These are phyloP conservation scores for Zygothrica quintamaculata DNA, from an alignment of 2,888 invertebrate genomes.

Conservation along the genomic window DNA sequence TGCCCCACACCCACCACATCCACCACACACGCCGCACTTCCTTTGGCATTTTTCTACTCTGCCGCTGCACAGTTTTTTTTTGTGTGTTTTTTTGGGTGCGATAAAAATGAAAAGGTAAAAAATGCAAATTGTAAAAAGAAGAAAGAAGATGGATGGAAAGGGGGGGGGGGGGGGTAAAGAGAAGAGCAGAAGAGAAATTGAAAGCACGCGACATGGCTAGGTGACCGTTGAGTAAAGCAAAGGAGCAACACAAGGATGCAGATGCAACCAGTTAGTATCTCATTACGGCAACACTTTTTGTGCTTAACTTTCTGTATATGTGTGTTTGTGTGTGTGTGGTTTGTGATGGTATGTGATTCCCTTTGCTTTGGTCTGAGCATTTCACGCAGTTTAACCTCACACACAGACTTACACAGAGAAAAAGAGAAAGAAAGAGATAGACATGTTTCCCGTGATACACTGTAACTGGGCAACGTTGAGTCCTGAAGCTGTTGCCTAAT, in stretches of 20 bases:
- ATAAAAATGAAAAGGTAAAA: constrained; percentile 64
- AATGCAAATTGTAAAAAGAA: constrained; percentile 64
- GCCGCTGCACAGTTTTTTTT: constrained; percentile 12
- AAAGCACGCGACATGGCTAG: constrained; percentile 16
- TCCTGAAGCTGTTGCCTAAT: constrained; percentile 36
- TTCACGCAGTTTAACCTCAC: constrained; percentile 60
- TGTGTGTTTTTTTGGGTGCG: constrained; percentile 38
- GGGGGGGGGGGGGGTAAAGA: too few relatives aligned
- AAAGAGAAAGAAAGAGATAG: too few relatives aligned
- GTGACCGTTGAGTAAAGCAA: constrained; percentile 25
- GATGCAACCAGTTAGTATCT: constrained; percentile 64
- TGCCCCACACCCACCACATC: constrained; percentile 6
- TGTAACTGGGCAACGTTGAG: too few relatives aligned
- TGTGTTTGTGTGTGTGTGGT: too few relatives aligned
- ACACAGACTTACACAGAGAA: too few relatives aligned
- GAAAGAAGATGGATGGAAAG: too few relatives aligned
- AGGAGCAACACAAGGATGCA: constrained; percentile 31
- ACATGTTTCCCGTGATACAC: neutral
- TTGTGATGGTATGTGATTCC: too few relatives aligned
- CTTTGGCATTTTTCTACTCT: too few relatives aligned
- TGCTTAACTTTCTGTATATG: neutral
- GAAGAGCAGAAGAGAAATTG: constrained; percentile 26
- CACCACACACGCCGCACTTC: neutral
- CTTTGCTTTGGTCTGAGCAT: constrained; percentile 26
- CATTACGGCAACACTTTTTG: constrained; percentile 52